Evolutionary conservation across 1,140 invertebrate genomes (phyloP).

Genomic region (Panagrolaimus sp.): DNA sequence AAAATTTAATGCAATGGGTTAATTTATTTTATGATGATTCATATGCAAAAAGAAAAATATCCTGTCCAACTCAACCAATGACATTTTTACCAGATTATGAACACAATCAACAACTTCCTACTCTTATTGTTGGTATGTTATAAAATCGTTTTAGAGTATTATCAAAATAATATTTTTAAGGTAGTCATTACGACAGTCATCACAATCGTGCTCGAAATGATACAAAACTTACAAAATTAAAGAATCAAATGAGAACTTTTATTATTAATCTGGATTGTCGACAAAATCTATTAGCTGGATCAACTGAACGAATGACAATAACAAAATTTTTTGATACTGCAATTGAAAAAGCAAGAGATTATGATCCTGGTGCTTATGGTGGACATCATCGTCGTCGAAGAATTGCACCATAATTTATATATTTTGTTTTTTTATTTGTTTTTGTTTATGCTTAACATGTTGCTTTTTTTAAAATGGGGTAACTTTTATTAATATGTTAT

Average conservation of each 20-base stretch:
- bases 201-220: not conserved
- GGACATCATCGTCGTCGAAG: not conserved
- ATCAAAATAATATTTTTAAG: not conserved
- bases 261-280: not conserved
- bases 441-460: not conserved
- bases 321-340: conserved; percentile 8
- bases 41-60: not conserved
- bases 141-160: too few relatives aligned
- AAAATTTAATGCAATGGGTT: conserved; percentile 37
- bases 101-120: not conserved
- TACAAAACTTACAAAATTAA: not conserved
- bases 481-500: too few relatives aligned
- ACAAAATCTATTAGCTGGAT: not conserved
- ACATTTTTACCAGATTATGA: not conserved
- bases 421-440: conserved; percentile 17
- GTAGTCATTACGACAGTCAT: not conserved
- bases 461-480: not conserved
- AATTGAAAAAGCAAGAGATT: conserved; percentile 10
- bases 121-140: conserved; percentile 8
- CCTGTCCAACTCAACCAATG: not conserved
- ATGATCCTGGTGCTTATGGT: conserved; percentile 15
- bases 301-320: not conserved
- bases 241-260: not conserved
- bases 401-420: conserved; percentile 4
- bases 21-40: conserved; percentile 13